These are phyloP conservation scores for Saccostrea echinata DNA, from an alignment of 1,140 invertebrate species.

Conservation along the genomic window DNA sequence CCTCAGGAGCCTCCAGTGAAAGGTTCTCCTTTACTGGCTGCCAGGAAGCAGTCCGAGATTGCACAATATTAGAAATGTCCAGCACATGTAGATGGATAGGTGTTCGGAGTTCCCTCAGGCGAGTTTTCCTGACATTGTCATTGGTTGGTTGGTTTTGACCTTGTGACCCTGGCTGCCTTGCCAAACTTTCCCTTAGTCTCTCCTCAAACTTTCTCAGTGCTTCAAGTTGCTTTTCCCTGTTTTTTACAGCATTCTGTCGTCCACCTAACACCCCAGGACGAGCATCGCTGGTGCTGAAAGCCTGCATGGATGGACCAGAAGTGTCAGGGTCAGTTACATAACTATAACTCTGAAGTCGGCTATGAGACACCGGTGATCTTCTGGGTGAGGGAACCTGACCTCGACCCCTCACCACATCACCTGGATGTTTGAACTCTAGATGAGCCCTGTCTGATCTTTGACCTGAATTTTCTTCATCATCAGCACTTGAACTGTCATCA, in stretches of 20 bases:
- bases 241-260: slow-evolving; percentile 78
- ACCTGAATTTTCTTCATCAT: slow-evolving; percentile 51
- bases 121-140: background rate
- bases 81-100: slow-evolving; percentile 91
- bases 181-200: slow-evolving; percentile 76
- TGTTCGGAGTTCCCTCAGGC: slow-evolving; percentile 48
- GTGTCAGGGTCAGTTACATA: background rate
- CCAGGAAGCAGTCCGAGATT: slow-evolving; percentile 85
- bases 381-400: slow-evolving; percentile 7
- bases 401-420: slow-evolving; percentile 30
- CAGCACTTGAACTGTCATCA: slow-evolving; percentile 58
- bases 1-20: slow-evolving; percentile 85
- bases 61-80: slow-evolving; percentile 88
- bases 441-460: slow-evolving; percentile 14
- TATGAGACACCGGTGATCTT: slow-evolving; percentile 28
- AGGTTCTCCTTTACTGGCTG: slow-evolving; percentile 83
- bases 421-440: slow-evolving; percentile 55
- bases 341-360: slow-evolving; percentile 36
- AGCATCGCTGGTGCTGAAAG: background rate
- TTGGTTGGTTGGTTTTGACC: slow-evolving; percentile 22
- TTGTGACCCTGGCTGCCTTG: slow-evolving; percentile 57
- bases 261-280: slow-evolving; percentile 74
- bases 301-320: background rate
- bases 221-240: slow-evolving; percentile 84
- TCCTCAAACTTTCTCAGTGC: slow-evolving; percentile 84